Evolutionary conservation across 2,113 vertebrate species (phyloP).

Genomic region (Cygnus atratus): DNA sequence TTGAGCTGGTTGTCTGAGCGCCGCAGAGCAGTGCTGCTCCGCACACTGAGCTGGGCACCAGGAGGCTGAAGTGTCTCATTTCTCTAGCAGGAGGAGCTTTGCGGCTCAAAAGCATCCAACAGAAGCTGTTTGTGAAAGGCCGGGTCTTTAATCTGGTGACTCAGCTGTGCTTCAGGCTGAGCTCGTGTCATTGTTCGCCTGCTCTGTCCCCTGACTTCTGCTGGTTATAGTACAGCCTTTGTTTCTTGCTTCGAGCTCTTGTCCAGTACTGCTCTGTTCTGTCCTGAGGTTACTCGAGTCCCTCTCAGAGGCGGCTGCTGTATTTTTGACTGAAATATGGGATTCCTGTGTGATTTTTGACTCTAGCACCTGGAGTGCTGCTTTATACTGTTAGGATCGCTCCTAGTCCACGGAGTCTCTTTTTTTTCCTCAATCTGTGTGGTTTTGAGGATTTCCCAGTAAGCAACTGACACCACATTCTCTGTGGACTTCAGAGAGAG

Average conservation of each 20-base stretch:
- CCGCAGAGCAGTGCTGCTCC: not conserved
- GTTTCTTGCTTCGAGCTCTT: not conserved
- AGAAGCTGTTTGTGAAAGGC: not conserved
- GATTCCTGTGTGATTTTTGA: not conserved
- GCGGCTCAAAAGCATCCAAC: not conserved
- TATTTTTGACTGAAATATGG: not conserved
- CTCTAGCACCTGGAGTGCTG: not conserved
- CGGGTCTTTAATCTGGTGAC: not conserved
- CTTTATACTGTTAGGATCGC: not conserved
- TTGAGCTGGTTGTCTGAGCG: not conserved
- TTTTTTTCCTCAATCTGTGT: not conserved
- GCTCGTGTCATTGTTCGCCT: not conserved
- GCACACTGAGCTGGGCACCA: not conserved
- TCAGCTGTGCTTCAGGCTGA: not conserved
- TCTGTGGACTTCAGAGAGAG: not conserved
- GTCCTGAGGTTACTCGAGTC: not conserved
- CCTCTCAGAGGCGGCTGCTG: not conserved
- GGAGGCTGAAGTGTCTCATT: not conserved
- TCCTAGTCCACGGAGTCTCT: not conserved
- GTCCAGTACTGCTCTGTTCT: not conserved
- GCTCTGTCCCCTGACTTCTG: not conserved
- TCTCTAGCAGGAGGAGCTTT: not conserved
- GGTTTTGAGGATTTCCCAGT: not conserved
- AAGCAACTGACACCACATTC: not conserved
- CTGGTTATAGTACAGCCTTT: not conserved